A percentile compares a stretch with the other conserved stretches of the same genome.
These are phyloP conservation scores for Natrix natrix DNA, from an alignment of 2,797 vertebrate species.

Conservation along the genomic window DNA sequence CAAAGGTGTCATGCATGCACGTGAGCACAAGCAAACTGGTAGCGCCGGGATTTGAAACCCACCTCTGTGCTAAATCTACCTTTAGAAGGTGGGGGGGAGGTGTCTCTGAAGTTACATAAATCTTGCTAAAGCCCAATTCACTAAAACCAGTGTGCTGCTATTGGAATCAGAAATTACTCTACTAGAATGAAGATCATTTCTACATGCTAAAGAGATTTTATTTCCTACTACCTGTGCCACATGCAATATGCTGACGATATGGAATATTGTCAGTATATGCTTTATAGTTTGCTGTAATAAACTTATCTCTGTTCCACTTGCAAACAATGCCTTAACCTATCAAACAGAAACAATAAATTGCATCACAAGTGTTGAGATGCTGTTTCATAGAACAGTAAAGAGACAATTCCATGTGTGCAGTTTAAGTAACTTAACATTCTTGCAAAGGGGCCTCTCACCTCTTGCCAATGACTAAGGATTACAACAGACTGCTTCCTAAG, in stretches of 20 bases:
- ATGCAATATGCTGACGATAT: neutral
- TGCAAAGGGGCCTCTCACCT: neutral
- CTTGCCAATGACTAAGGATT: constrained; percentile 12
- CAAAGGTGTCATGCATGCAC: too few relatives aligned
- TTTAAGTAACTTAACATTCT: constrained; percentile 15
- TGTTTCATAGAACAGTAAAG: constrained; percentile 5
- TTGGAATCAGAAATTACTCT: neutral
- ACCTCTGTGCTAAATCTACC: too few relatives aligned
- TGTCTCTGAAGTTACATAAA: neutral
- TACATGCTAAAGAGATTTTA: neutral
- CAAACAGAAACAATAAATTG: constrained; percentile 17
- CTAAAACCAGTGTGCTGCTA: neutral
- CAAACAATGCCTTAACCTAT: neutral
- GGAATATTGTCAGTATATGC: neutral
- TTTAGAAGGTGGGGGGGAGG: neutral
- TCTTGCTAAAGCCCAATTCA: neutral
- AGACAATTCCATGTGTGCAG: constrained; percentile 23
- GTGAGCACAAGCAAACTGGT: too few relatives aligned
- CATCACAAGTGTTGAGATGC: constrained; percentile 4
- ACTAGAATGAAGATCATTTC: neutral
- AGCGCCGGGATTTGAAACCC: too few relatives aligned
- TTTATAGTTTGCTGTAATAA: neutral
- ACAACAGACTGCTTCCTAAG: constrained; percentile 25
- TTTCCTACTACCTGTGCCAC: neutral
- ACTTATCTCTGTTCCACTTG: neutral